These are phyloP conservation scores for Macrosteles quadrilineatus DNA, from an alignment of 1,140 invertebrate genomes.

Conservation along the genomic window DNA sequence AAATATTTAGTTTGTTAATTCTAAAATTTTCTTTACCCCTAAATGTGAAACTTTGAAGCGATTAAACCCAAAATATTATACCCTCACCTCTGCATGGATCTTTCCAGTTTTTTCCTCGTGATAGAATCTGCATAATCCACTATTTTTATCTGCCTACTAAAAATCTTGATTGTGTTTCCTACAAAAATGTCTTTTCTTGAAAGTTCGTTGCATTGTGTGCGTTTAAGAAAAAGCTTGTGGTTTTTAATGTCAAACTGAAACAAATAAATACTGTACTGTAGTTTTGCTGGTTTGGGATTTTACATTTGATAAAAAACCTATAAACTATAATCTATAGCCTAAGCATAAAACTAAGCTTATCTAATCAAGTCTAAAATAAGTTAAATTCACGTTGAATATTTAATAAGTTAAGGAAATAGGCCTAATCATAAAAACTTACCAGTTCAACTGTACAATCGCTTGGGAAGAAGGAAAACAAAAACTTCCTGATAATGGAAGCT, in stretches of 20 bases:
- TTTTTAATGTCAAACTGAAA: slow-evolving; percentile 76
- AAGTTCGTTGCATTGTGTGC: slow-evolving; percentile 69
- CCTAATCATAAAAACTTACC: slow-evolving; percentile 56
- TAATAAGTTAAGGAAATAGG: no score
- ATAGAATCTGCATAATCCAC: slow-evolving; percentile 72
- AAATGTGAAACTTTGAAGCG: no score
- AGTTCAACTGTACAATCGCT: slow-evolving; percentile 75
- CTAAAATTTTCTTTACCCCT: no score
- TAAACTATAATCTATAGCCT: no score
- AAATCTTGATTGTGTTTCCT: slow-evolving; percentile 73
- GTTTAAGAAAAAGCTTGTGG: slow-evolving; percentile 71
- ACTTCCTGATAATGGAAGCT: slow-evolving; percentile 68
- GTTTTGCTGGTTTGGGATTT: no score
- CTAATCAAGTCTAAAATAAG: no score
- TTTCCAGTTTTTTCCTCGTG: slow-evolving; percentile 61
- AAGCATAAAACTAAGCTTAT: no score
- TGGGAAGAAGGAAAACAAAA: slow-evolving; percentile 73
- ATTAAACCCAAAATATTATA: no score
- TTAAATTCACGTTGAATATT: no score
- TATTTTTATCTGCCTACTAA: slow-evolving; percentile 75
- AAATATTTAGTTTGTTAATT: no score
- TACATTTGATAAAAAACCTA: no score
- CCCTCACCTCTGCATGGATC: slow-evolving; percentile 61
- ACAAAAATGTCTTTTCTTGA: slow-evolving; percentile 70
- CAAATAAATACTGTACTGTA: no score